A percentile compares a stretch with the other conserved stretches of the same genome.
Evolutionary conservation across 2,113 vertebrate species (phyloP).

Genomic region (Probosciger aterrimus): DNA sequence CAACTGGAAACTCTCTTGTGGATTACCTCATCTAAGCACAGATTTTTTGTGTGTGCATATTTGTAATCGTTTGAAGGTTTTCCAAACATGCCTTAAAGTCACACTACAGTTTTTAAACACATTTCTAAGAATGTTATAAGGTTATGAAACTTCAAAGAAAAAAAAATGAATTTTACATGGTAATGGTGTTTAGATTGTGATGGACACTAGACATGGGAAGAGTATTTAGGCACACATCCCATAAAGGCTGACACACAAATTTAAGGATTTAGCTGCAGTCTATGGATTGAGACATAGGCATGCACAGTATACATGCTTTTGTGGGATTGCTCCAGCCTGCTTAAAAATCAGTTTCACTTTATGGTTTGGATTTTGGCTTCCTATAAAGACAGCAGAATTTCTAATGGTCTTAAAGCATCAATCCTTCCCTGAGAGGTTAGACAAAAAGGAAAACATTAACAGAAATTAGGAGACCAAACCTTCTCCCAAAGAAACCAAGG

Average conservation of each 20-base stretch:
- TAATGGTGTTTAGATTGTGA: not conserved
- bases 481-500: not conserved
- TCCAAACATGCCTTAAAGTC: constrained; percentile 41
- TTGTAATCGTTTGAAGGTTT: constrained; percentile 57
- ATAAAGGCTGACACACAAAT: not conserved
- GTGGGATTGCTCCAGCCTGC: not conserved
- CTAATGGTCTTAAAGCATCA: not conserved
- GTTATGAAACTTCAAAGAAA: not conserved
- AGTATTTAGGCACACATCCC: not conserved
- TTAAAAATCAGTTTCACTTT: not conserved
- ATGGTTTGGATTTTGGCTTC: not conserved
- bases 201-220: not conserved
- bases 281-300: not conserved
- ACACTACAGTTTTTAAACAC: not conserved
- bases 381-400: not conserved
- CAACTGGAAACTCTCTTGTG: constrained; percentile 54
- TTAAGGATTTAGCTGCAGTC: not conserved
- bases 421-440: not conserved
- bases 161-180: not conserved
- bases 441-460: constrained; percentile 7
- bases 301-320: not conserved
- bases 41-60: constrained; percentile 22
- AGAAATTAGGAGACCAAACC: not conserved
- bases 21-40: constrained; percentile 53
- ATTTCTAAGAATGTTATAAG: not conserved